A percentile compares a stretch with the other conserved stretches of the same genome.
These are phyloP conservation scores for Emys orbicularis DNA, from an alignment of 2,797 vertebrate genomes.

Conservation along the genomic window DNA sequence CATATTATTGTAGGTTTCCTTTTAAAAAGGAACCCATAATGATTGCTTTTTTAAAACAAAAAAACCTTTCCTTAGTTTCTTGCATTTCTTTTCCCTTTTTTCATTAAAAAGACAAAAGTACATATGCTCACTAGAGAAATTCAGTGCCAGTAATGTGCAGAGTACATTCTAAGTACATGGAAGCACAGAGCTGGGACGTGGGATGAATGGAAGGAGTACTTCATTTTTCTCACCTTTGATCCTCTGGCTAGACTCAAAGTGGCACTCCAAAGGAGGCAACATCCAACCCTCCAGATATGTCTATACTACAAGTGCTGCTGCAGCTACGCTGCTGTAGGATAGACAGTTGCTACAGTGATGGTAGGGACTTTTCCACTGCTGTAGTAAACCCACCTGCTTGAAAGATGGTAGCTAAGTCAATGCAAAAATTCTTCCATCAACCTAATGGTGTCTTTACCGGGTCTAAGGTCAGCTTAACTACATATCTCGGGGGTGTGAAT, in stretches of 20 bases:
- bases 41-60: not conserved
- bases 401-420: no score
- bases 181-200: not conserved
- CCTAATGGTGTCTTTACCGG: no score
- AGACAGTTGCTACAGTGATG: no score
- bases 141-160: not conserved
- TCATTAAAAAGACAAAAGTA: not conserved
- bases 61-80: not conserved
- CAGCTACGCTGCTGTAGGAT: no score
- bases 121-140: not conserved
- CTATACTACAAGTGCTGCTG: no score
- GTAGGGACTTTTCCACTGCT: no score
- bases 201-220: not conserved
- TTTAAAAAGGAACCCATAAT: not conserved
- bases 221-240: not conserved
- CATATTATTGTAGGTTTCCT: conserved; percentile 8
- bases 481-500: no score
- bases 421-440: no score
- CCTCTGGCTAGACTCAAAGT: not conserved
- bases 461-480: no score
- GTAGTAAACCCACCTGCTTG: no score
- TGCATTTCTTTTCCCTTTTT: not conserved
- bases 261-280: not conserved
- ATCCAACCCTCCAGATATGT: no score
- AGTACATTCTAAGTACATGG: not conserved